Conservation (phyloP, 1,140 invertebrate species). For the Scaptomyza hsui region DNA sequence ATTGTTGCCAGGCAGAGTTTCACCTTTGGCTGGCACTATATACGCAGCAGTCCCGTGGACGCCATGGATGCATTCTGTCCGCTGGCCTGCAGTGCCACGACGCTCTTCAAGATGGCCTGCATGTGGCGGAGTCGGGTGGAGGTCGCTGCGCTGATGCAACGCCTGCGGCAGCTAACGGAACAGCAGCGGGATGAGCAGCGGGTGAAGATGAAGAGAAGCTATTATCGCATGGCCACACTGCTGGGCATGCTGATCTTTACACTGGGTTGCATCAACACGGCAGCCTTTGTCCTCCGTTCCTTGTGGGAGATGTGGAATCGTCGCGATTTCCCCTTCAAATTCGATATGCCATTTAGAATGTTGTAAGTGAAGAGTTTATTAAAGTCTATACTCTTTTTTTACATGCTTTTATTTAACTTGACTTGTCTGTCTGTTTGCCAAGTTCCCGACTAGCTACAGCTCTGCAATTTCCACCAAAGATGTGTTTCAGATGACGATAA, state of each 20-base stretch:
- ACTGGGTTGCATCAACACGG: constrained; percentile 51
- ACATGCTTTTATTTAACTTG: no score
- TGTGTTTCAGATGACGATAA: no score
- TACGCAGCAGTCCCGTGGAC: constrained; percentile 48
- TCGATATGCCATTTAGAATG: constrained; percentile 67
- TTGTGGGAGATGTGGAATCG: constrained; percentile 58
- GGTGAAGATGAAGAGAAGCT: constrained; percentile 6
- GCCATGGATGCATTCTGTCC: constrained; percentile 72
- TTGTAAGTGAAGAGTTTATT: constrained; percentile 24
- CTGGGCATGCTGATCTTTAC: constrained; percentile 61
- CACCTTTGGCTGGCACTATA: constrained; percentile 55
- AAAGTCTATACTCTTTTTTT: not conserved
- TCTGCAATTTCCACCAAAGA: no score
- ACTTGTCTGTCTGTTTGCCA: no score
- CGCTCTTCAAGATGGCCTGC: constrained; percentile 59
- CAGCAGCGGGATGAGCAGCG: constrained; percentile 9
- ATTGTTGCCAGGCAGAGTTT: constrained; percentile 68
- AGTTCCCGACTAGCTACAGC: no score
- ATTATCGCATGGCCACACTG: constrained; percentile 45
- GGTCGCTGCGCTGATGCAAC: constrained; percentile 40
- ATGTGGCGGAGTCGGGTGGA: constrained; percentile 58
- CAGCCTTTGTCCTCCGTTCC: constrained; percentile 58
- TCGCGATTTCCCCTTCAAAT: constrained; percentile 45
- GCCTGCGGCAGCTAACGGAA: constrained; percentile 47
- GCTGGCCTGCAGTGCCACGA: constrained; percentile 59